Evolutionary conservation across 2,888 invertebrate species (phyloP), one percentile per base, ranked within the genome.

Genomic region (Thalpophila matura): DNA sequence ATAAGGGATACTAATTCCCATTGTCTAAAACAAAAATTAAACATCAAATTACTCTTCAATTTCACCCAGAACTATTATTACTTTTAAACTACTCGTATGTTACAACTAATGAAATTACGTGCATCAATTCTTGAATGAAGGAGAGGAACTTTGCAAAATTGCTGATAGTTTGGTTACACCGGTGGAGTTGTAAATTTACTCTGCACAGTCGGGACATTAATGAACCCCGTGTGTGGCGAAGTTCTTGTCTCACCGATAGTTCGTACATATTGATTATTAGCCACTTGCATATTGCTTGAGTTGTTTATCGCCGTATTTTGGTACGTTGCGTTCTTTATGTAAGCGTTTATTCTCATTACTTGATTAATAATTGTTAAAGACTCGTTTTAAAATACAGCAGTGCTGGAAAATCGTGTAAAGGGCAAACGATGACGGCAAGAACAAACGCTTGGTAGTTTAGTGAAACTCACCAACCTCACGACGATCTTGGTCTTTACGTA

Each of bases 141-240:
- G 26, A 10, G 46, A 7, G 29, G 53, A 79, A 77, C 57, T 77
- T 76, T 46, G 60, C 58, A 58, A 79, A 68, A 77, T 79, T 78
- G 65, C 65, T 60, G 67, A 70, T 79, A 79, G 80, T 79, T 73
- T 56, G 27, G 66, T 60, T 64, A 77, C 64, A 49, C 56, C 61
- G 65, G 53, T 56, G 55, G 45, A 79, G 76, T 79, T 71, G 57
- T 75, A 74, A 79, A 74, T 78, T 78, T 73, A 70, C 70, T 63
- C 62, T 57, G 20, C 43, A 46, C 57, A 55, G 63, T 57, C 43
- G 66, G 58, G 71, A 75, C 72, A 77, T 79, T 83, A 82, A 84
- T 84, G 79, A 81, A 83, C 81, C 72, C 68, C 64, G 58, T 73
- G 67, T 77, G 67, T 68, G 61, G 57, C 18, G 59, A 73, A 75